Evolutionary conservation across 2,113 vertebrate genomes (phyloP), one percentile per base, ranked within the genome.

Genomic region (Chaetura pelagica): DNA sequence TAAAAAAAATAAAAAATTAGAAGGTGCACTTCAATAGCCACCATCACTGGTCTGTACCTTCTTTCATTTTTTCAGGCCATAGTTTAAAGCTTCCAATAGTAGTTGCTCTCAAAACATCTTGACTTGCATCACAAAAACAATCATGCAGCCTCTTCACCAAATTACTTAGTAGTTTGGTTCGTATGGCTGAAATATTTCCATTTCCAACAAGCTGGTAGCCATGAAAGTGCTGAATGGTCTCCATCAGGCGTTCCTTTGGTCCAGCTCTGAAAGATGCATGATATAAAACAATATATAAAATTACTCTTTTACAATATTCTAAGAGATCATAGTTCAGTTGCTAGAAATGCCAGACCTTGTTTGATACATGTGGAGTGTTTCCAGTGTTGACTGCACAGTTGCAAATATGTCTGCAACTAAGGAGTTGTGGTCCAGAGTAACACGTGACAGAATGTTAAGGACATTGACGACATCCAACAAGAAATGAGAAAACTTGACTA

Each of bases 31-130:
- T 74, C 26, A 77, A 51, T 62, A 72, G 23, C 40, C 27, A 66
- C 51, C 8, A 3, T 35, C 19, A 61, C 11, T 15, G 8, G 51
- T 89, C 29, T 75, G 30, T 93, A 98, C 97, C 97, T 97, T 95
- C 94, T 74, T 94, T 93, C 67, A 97, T 93, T 92, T 96, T 96
- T 21, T 91, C 35, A 15, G 97, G 97, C 97, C 97, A 97, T 27
- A 97, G 54, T 49, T 96, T 97, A 94, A 98, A 98, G 92, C 95
- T 98, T 93, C 95, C 97, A 89, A 89, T 96, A 54, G 55, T 42
- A 24, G 97, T 83, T 76, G 96, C 97, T 82, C 77, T 96, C 52
- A 97, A 84, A 86, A 97, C 90, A 75, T 97, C 95, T 84, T 96
- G 96, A 87, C 72, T 97, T 74, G 96, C 94, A 69, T 98, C 94